These are phyloP conservation scores for Nerophis lumbriciformis DNA, from an alignment of 2,113 vertebrate genomes.

Conservation along the genomic window DNA sequence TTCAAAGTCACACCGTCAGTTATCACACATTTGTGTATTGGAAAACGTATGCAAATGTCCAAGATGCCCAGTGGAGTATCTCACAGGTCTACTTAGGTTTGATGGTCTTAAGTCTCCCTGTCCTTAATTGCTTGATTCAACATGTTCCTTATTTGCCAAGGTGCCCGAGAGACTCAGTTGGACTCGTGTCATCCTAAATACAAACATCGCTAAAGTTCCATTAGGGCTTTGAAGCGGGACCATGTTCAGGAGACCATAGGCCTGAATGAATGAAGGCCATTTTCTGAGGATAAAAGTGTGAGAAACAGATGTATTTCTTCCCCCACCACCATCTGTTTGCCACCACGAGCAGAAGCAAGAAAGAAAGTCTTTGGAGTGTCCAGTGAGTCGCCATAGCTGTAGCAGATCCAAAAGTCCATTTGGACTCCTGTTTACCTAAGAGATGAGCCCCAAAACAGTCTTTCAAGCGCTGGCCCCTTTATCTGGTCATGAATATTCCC, in stretches of 20 bases:
- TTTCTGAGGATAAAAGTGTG: constrained; percentile 46
- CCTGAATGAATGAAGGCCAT: constrained; percentile 38
- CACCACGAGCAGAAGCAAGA: constrained; percentile 35
- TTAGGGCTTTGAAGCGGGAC: constrained; percentile 24
- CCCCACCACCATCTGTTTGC: constrained; percentile 69
- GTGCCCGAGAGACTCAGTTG: no score
- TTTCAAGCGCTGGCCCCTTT: constrained; percentile 78
- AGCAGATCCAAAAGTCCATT: constrained; percentile 76
- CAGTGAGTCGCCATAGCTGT: constrained; percentile 47
- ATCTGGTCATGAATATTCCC: constrained; percentile 94
- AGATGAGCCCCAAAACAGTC: constrained; percentile 88
- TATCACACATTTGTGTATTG: neutral
- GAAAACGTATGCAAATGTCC: no score
- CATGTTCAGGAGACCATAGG: constrained; percentile 16
- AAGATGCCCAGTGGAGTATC: no score
- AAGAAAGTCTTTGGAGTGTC: constrained; percentile 56
- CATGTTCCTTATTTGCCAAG: no score
- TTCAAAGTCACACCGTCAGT: no score
- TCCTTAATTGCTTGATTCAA: no score
- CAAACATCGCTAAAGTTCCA: no score
- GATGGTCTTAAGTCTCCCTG: no score
- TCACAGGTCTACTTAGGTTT: no score
- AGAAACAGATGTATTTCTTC: constrained; percentile 65
- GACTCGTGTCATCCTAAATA: no score
- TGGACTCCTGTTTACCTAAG: constrained; percentile 84